These are phyloP conservation scores for Sipunculus nudus DNA, from an alignment of 2,888 invertebrate species.

Conservation along the genomic window DNA sequence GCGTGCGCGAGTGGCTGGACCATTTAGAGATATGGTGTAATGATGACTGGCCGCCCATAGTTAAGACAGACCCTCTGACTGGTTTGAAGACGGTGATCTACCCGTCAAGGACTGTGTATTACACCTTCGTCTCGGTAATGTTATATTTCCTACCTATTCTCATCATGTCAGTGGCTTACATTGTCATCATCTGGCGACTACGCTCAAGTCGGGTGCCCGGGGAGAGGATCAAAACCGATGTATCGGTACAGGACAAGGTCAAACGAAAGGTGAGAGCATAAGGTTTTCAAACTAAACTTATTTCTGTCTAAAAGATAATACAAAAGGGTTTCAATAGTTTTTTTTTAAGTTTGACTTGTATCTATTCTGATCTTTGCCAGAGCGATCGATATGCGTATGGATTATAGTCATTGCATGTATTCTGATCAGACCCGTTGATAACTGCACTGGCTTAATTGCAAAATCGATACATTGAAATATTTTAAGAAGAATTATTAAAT, in stretches of 20 bases:
- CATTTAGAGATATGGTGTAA: slow-evolving; percentile 80
- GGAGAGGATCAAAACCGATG: slow-evolving; percentile 58
- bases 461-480: too few species aligned
- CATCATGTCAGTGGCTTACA: slow-evolving; percentile 79
- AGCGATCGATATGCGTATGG: too few species aligned
- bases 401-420: too few species aligned
- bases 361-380: too few species aligned
- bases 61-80: slow-evolving; percentile 19
- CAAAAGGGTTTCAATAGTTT: too few species aligned
- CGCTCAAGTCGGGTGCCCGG: slow-evolving; percentile 65
- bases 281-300: too few species aligned
- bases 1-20: slow-evolving; percentile 80
- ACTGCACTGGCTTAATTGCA: too few species aligned
- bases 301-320: too few species aligned
- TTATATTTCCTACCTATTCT: slow-evolving; percentile 82
- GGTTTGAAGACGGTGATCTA: slow-evolving; percentile 21
- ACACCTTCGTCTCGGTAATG: slow-evolving; percentile 80
- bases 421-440: too few species aligned
- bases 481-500: too few species aligned
- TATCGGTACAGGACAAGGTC: slow-evolving; percentile 55
- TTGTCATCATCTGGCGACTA: slow-evolving; percentile 77
- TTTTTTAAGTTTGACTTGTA: too few species aligned
- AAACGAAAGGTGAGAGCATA: slow-evolving; percentile 57
- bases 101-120: slow-evolving; percentile 75
- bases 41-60: slow-evolving; percentile 68